Conservation (phyloP, 1,140 invertebrate genomes). For the Calephelis virginiensis region DNA sequence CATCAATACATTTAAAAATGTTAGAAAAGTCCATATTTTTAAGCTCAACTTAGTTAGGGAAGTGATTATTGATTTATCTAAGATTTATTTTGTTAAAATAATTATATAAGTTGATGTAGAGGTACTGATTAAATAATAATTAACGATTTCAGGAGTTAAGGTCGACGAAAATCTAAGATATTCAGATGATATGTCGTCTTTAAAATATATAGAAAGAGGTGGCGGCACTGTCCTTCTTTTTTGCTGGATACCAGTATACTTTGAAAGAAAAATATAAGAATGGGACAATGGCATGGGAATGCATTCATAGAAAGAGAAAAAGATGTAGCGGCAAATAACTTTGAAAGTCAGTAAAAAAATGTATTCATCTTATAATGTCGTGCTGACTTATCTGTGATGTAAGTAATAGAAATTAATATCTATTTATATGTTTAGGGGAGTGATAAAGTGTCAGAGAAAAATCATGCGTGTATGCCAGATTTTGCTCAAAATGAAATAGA, state of each 20-base stretch:
- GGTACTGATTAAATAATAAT: not conserved
- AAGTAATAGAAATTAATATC: slow-evolving; percentile 2
- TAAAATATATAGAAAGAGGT: slow-evolving; percentile 18
- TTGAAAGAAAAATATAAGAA: slow-evolving; percentile 22
- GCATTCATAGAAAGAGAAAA: slow-evolving; percentile 18
- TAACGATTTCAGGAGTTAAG: not conserved
- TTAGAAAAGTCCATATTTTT: too few relatives aligned
- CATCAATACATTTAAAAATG: too few relatives aligned
- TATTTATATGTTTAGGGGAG: not conserved
- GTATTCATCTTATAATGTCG: not conserved
- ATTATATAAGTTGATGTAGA: not conserved
- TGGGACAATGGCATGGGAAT: slow-evolving; percentile 19
- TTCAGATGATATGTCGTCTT: not conserved
- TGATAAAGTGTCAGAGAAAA: not conserved
- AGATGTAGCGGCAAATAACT: slow-evolving; percentile 22
- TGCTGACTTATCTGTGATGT: not conserved
- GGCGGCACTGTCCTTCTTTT: slow-evolving; percentile 20
- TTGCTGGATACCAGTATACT: slow-evolving; percentile 15
- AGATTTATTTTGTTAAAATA: not conserved
- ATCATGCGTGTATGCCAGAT: slow-evolving; percentile 1
- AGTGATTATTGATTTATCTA: not conserved
- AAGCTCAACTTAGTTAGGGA: slow-evolving; percentile 1
- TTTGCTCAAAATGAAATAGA: slow-evolving; percentile 6
- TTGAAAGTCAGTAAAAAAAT: slow-evolving; percentile 17
- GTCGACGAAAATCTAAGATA: slow-evolving; percentile 8